Base-by-base conservation (phyloP, 1,140 invertebrate genomes). In the Leucophenga varia region DNA sequence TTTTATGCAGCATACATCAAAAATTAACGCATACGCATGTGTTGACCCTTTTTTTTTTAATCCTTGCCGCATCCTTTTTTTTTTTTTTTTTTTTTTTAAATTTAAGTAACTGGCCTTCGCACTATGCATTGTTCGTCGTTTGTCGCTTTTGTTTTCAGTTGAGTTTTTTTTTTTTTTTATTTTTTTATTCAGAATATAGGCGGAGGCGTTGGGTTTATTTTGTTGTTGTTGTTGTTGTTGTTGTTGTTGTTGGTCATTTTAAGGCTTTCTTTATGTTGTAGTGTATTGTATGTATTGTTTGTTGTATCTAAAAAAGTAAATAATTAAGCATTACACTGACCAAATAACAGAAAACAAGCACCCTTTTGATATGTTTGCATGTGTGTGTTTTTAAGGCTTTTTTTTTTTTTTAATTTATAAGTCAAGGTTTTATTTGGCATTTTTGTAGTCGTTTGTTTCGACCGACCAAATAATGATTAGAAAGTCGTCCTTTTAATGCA, bases 251-350 rank as follows among this genome's bases (percentile, higher is more conserved):
- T n/a, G n/a, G n/a, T n/a, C n/a, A n/a, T n/a, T n/a, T n/a, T n/a
- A n/a, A n/a, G n/a, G n/a, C n/a, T n/a, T n/a, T n/a, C n/a, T n/a
- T n/a, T n/a, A n/a, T n/a, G n/a, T n/a, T n/a, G n/a, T n/a, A n/a
- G n/a, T n/a, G n/a, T n/a, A n/a, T n/a, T n/a, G n/a, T n/a, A n/a
- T n/a, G n/a, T n/a, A n/a, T n/a, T n/a, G n/a, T n/a, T n/a, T n/a
- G n/a, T n/a, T 44, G 55, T 47, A 25, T 25, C 10, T 25, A 46
- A 54, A 50, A 55, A 55, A 65, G 64, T 67, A 67, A 67, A 67
- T 67, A 67, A 67, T 67, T 67, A 67, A 67, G 63, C 64, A 67
- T 67, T 67, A 67, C 63, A 63, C 63, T 67, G 63, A 67, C 63
- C 63, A 67, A 67, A 67, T 67, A 34, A 8, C 9, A n/a, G 67